Percentiles rank a stretch among this genome's conserved stretches.
Evolutionary conservation across 2,888 invertebrate species (phyloP).

Genomic region (Cryptocheilus praepositus): DNA sequence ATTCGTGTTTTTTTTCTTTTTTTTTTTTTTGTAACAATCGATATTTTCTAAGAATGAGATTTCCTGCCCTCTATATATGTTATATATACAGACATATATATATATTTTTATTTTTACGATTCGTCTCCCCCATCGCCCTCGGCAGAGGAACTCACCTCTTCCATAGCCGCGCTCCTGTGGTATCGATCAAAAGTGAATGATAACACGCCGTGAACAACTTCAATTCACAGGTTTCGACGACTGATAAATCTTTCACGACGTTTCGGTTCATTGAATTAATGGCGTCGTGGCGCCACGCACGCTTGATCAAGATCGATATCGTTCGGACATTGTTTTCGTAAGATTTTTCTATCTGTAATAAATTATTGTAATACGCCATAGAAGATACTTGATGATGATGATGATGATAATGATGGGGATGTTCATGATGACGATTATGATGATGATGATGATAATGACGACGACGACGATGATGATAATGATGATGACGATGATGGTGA

Average conservation of each 20-base stretch:
- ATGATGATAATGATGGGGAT: no score
- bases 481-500: slow-evolving; percentile 19
- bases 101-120: slow-evolving; percentile 14
- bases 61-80: slow-evolving; percentile 37
- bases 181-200: slow-evolving; percentile 18
- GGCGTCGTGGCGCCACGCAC: no score
- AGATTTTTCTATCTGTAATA: slow-evolving; percentile 60
- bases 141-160: not conserved
- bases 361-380: slow-evolving; percentile 60
- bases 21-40: slow-evolving; percentile 41
- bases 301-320: not conserved
- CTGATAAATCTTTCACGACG: not conserved
- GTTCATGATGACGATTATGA: no score
- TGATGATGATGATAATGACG: not conserved
- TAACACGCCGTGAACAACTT: not conserved
- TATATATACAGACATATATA: slow-evolving; percentile 16
- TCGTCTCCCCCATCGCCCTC: slow-evolving; percentile 13
- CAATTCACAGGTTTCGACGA: slow-evolving; percentile 11
- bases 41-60: slow-evolving; percentile 62
- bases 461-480: no score
- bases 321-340: slow-evolving; percentile 28
- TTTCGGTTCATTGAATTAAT: no score
- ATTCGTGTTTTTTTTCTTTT: slow-evolving; percentile 57
- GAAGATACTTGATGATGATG: slow-evolving; percentile 43
- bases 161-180: slow-evolving; percentile 13